Evolutionary conservation across 2,113 vertebrate genomes (phyloP), one percentile per base, ranked within the genome.

Genomic region (Sebastes schlegelii): DNA sequence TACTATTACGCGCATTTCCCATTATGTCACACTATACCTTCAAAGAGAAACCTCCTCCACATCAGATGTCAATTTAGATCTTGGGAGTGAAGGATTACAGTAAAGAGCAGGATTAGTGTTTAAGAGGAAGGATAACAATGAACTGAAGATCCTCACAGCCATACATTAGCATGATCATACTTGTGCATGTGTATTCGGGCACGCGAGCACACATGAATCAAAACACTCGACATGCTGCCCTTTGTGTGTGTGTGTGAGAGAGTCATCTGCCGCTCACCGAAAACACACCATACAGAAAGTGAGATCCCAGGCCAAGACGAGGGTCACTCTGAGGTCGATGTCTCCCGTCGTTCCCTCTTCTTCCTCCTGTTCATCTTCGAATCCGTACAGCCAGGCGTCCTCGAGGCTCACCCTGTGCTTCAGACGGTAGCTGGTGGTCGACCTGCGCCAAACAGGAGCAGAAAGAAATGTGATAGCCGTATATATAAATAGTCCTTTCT

Each of bases 261-360:
- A 68, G 46, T 80, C 57, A 64, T 21, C 13, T 11, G 45, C 19
- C 6, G 74, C 93, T 95, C 77, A 96, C 86, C 83, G 45, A 84
- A 95, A 96, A 71, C 90, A 80, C 42, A 90, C 86, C 85, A 95
- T 62, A 43, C 88, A 93, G 66, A 93, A 86, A 2, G 77, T 88
- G 10, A 91, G 80, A 42, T 88, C 82, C 92, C 93, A 94, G 26
- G 71, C 75, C 71, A 95, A 49, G 55, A 92, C 7, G 2, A 96
- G 26, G n/a, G 92, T 91, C 23, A 89, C 88, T 63, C 82, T 80
- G 62, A 65, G 52, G 64, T 86, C 81, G 49, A 87, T 4, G 1
- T 93, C 90, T 17, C 46, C 84, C 0, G 5, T 26, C 1, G 51
- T 23, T 51, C 69, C 75, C 1, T 83, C 89, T 0, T 84, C 88